Conservation (phyloP, 2,113 vertebrate species). For the Dasyurus viverrinus region DNA sequence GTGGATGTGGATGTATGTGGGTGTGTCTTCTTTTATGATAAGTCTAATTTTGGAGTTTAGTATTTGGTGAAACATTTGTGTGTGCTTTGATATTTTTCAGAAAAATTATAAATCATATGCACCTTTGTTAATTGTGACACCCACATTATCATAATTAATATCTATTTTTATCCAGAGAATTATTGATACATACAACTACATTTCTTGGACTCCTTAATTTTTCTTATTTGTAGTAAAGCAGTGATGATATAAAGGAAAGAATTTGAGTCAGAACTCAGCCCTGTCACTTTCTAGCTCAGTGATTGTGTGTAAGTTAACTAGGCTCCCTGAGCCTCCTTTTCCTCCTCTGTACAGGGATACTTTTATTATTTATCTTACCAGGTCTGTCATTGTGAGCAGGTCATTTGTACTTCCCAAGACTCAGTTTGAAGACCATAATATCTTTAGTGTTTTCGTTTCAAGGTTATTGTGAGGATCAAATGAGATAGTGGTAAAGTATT, state of each 20-base stretch:
- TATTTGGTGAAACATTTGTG: not conserved
- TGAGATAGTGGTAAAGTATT: not conserved
- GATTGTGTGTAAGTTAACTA: not conserved
- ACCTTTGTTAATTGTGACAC: not conserved
- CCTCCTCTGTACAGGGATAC: not conserved
- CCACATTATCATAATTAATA: not conserved
- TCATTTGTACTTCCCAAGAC: not conserved
- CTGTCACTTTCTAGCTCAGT: not conserved
- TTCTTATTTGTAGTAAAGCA: not conserved
- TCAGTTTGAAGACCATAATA: not conserved
- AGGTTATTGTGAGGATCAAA: not conserved
- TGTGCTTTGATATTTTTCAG: not conserved
- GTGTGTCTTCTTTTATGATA: not conserved
- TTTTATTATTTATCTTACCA: not conserved
- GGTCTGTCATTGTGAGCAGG: not conserved
- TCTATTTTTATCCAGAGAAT: not conserved
- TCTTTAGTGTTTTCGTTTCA: not conserved
- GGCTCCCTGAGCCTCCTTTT: not conserved
- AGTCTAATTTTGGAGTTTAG: not conserved
- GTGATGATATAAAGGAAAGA: not conserved
- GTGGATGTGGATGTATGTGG: not conserved
- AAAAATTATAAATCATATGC: not conserved
- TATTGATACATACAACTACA: not conserved
- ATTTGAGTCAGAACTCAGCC: not conserved
- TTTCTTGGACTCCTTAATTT: not conserved